Base-by-base conservation (phyloP, 2,797 vertebrate genomes). In the Xenentodon cancila region DNA sequence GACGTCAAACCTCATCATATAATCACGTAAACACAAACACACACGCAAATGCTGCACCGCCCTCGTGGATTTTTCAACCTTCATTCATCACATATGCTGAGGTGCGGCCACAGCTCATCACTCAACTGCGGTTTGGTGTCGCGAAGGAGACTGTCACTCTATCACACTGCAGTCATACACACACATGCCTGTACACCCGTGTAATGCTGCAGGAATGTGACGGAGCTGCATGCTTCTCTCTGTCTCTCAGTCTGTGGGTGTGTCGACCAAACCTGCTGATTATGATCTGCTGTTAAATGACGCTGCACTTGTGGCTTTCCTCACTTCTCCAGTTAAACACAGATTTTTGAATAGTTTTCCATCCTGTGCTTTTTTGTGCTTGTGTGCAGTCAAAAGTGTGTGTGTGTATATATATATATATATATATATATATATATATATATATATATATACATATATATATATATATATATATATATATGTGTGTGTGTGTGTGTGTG, bases 121-220 rank as follows among this genome's bases (percentile, higher is more conserved):
- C 22, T 44, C 45, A 32, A 48, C 32, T 7, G 11, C 1, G 34
- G 52, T 44, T 40, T 32, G 19, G 19, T 18, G 37, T 43, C 0
- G 7, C 22, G 50, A 8, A 46, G 25, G 18, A 57, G 18, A 34
- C 64, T 15, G 56, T 34, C 46, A 44, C 71, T 15, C 46, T 40
- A 15, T 40, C 37, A 40, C 37, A 15, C 37, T 7, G 12, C 34
- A 40, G 9, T 15, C 37, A 3, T 5, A 5, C 37, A 11, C 34
- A 11, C 34, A 13, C 30, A 37, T 4, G 12, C 34, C 59, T 20
- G 55, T 75, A 71, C 78, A 68, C 78, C 77, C 71, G 74, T 65
- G 5, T 53, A 21, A 37, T 20, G n/a, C 11, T 18, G 32, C 47
- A 83, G 81, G 90, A 91, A 91, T 91, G 88, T 1, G 2, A 52